Evolutionary conservation across 2,797 vertebrate genomes (phyloP).

Genomic region (Neosalanx taihuensis): DNA sequence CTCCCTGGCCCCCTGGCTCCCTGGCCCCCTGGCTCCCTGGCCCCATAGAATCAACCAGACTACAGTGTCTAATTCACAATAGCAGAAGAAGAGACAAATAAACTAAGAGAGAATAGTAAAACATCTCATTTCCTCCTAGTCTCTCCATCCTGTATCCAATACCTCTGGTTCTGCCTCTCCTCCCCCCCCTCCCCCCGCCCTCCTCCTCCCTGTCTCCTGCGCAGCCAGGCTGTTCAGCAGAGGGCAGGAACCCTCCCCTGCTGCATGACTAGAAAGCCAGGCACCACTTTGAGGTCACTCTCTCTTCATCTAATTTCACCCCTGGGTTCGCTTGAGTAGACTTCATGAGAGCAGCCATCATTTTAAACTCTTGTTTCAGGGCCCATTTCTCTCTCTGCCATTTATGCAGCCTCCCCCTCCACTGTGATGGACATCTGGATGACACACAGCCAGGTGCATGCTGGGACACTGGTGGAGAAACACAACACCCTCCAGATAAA

Average conservation of each 20-base stretch:
- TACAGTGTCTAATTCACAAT: too few relatives aligned
- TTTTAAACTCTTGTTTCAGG: conserved; percentile 79
- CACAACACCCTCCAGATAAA: not conserved
- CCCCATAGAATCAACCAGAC: too few relatives aligned
- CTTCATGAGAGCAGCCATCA: conserved; percentile 69
- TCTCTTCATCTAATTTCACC: conserved; percentile 77
- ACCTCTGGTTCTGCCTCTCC: not conserved
- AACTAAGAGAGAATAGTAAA: too few relatives aligned
- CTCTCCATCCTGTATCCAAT: not conserved
- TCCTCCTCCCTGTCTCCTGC: conserved; percentile 3
- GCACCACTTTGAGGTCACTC: conserved; percentile 71
- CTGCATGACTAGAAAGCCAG: conserved; percentile 56
- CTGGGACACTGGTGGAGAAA: conserved; percentile 12
- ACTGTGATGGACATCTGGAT: conserved; percentile 70
- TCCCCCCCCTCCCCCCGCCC: not conserved
- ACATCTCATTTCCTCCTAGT: not conserved
- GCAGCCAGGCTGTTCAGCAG: conserved; percentile 54
- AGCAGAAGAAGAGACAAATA: too few relatives aligned
- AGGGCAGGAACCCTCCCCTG: conserved; percentile 22
- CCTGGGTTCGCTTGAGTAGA: conserved; percentile 72
- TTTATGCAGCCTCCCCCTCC: conserved; percentile 69
- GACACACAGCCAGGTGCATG: conserved; percentile 62
- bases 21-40: not conserved
- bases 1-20: too few relatives aligned
- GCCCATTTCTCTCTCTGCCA: conserved; percentile 62